Conservation (phyloP, 2,113 vertebrate genomes). For the Heloderma charlesbogerti region DNA sequence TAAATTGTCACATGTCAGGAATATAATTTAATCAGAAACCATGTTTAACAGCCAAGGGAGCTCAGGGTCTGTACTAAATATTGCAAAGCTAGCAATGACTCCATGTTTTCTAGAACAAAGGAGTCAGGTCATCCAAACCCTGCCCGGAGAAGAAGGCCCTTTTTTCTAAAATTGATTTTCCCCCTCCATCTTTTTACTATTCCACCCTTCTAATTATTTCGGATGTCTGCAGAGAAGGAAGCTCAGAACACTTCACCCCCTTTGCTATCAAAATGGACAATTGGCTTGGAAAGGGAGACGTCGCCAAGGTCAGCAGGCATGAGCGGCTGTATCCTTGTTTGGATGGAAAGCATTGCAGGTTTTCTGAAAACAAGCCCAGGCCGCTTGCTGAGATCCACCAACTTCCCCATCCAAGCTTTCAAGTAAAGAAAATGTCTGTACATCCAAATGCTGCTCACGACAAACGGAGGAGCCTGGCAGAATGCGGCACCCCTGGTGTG, state of each 20-base stretch:
- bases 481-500: neutral
- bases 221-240: neutral
- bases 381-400: neutral
- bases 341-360: neutral
- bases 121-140: constrained; percentile 28
- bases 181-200: neutral
- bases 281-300: neutral
- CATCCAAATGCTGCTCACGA: too few species aligned
- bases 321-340: neutral
- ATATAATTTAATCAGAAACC: constrained; percentile 74
- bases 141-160: constrained; percentile 12
- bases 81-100: constrained; percentile 24
- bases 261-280: neutral
- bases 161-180: neutral
- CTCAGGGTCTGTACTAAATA: constrained; percentile 19
- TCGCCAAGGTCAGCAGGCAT: neutral
- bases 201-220: constrained; percentile 12
- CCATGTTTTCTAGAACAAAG: constrained; percentile 3
- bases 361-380: too few species aligned
- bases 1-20: constrained; percentile 79
- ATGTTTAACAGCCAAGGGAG: constrained; percentile 58
- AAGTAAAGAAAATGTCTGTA: neutral
- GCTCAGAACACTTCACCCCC: constrained; percentile 17
- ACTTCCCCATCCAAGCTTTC: neutral
- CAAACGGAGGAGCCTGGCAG: neutral